Evolutionary conservation across 1,140 invertebrate species (phyloP).

Genomic region (Drosophila pseudoobscura): DNA sequence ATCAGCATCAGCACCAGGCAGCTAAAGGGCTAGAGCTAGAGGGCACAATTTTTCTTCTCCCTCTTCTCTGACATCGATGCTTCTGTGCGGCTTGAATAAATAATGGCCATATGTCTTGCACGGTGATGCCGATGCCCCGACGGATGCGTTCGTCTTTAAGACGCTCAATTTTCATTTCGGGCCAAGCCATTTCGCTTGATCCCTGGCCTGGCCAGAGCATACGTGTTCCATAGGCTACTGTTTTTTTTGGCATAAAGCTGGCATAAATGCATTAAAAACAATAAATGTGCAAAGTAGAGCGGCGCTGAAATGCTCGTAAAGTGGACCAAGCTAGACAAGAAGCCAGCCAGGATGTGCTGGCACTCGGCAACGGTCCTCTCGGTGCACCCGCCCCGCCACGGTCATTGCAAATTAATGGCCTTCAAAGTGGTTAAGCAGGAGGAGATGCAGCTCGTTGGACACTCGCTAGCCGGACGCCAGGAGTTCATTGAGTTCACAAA

Average conservation of each 20-base stretch:
- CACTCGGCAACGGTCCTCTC: constrained; percentile 7
- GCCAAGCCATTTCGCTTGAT: constrained; percentile 5
- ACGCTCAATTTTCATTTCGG: constrained; percentile 32
- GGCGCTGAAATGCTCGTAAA: constrained; percentile 51
- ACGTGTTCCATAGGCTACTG: neutral
- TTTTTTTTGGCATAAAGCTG: constrained; percentile 4
- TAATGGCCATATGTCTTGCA: constrained; percentile 70
- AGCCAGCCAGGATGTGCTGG: constrained; percentile 40
- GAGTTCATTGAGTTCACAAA: constrained; percentile 66
- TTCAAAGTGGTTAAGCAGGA: constrained; percentile 72
- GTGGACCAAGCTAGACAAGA: constrained; percentile 42
- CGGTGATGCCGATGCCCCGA: constrained; percentile 36
- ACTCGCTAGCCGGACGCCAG: constrained; percentile 36
- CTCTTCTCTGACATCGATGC: constrained; percentile 4
- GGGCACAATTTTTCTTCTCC: constrained; percentile 53
- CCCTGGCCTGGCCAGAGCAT: neutral
- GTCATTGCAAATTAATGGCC: constrained; percentile 79
- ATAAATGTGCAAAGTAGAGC: constrained; percentile 57
- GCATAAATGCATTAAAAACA: constrained; percentile 64
- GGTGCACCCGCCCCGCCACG: constrained; percentile 43
- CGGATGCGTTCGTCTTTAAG: constrained; percentile 49
- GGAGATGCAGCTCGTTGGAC: constrained; percentile 53
- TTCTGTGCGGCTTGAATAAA: constrained; percentile 66
- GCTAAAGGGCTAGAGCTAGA: constrained; percentile 32
- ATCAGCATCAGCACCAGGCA: constrained; percentile 13